Evolutionary conservation across 2,797 vertebrate species (phyloP).

Genomic region (Pseudopleuronectes americanus): DNA sequence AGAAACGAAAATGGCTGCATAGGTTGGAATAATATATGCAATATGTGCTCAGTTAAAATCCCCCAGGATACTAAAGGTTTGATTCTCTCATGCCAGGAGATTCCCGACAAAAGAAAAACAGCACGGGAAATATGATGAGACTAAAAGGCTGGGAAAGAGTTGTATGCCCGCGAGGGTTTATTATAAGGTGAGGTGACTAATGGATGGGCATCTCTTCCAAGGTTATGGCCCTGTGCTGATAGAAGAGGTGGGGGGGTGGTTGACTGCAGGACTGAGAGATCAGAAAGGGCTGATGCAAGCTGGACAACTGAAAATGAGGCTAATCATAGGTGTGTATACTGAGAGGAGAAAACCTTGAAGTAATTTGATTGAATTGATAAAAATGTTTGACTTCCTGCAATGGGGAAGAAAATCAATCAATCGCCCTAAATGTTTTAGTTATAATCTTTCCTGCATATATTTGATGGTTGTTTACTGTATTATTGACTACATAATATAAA

Average conservation of each 20-base stretch:
- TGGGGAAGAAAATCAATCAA: too few relatives aligned
- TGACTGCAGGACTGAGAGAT: constrained; percentile 50
- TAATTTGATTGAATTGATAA: constrained; percentile 10
- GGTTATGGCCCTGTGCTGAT: constrained; percentile 57
- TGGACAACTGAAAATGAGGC: constrained; percentile 14
- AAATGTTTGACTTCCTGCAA: too few relatives aligned
- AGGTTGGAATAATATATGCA: constrained; percentile 4
- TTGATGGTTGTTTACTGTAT: neutral
- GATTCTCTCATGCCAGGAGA: neutral
- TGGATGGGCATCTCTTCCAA: constrained; percentile 64
- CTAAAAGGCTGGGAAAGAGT: constrained; percentile 26
- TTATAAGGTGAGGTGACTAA: constrained; percentile 56
- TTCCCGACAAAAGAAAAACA: constrained; percentile 24
- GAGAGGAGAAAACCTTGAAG: constrained; percentile 4
- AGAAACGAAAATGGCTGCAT: constrained; percentile 4
- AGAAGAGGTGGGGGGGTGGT: constrained; percentile 8
- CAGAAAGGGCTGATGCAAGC: constrained; percentile 42
- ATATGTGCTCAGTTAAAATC: constrained; percentile 7
- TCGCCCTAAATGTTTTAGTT: too few relatives aligned
- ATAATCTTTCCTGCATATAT: too few relatives aligned
- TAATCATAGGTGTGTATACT: too few relatives aligned
- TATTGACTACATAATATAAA: too few relatives aligned
- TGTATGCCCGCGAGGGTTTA: constrained; percentile 38
- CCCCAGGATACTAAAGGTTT: neutral
- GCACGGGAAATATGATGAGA: constrained; percentile 38